A percentile compares a stretch with the other conserved stretches of the same genome.
Conservation (phyloP, 2,113 vertebrate species). For the Bos indicus region DNA sequence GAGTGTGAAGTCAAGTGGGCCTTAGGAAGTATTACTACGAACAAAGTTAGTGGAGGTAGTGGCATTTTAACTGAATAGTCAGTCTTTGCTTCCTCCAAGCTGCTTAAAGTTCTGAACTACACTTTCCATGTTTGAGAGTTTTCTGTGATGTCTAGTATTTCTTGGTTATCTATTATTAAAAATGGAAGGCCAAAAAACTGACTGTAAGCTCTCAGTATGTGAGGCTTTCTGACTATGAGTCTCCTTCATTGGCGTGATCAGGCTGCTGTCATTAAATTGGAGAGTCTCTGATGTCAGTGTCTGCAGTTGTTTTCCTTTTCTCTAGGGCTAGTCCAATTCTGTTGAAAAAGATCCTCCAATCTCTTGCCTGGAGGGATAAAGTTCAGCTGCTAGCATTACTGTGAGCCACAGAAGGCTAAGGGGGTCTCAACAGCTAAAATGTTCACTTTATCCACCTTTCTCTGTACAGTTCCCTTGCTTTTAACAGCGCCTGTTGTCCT, state of each 20-base stretch:
- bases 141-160: background rate
- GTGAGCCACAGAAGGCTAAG: background rate
- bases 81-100: background rate
- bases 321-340: background rate
- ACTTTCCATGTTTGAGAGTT: background rate
- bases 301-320: background rate
- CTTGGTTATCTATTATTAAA: background rate
- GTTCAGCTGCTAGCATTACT: background rate
- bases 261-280: background rate
- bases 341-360: background rate
- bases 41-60: background rate
- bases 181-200: background rate
- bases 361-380: background rate
- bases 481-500: background rate
- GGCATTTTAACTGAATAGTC: background rate
- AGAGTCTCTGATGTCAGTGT: background rate
- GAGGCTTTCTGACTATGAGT: background rate
- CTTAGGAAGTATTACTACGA: background rate
- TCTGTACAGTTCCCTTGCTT: background rate
- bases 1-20: background rate
- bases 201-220: background rate
- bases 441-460: background rate
- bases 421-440: background rate
- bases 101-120: background rate
- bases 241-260: background rate